These are phyloP conservation scores for Uropetala carovei DNA, from an alignment of 2,888 invertebrate species.

Conservation along the genomic window DNA sequence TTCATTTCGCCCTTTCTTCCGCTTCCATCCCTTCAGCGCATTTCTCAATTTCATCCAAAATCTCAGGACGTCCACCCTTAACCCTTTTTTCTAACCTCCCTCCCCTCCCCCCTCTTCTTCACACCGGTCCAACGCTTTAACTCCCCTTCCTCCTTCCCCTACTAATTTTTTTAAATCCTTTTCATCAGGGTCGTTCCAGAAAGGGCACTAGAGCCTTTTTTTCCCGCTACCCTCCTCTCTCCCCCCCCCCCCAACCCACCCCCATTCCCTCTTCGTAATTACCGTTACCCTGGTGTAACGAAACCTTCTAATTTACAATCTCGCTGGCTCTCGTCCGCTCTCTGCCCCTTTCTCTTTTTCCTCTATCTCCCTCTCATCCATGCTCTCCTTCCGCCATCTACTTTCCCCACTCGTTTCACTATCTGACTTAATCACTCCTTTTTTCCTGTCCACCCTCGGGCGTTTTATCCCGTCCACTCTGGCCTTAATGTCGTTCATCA, in stretches of 20 bases:
- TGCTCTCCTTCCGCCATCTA: background rate
- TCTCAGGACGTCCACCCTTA: background rate
- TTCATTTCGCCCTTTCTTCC: background rate
- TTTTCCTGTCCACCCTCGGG: no score
- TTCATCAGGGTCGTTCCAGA: conserved; percentile 26
- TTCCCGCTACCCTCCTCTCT: no score
- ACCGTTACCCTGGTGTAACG: background rate
- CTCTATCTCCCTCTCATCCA: background rate
- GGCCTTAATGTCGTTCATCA: no score
- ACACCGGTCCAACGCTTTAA: background rate
- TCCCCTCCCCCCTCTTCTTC: background rate
- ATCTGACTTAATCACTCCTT: no score
- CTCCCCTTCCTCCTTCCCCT: no score
- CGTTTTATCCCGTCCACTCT: no score
- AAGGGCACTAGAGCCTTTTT: background rate
- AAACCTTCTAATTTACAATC: conserved; percentile 23
- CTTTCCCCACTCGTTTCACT: no score
- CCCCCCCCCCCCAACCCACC: no score
- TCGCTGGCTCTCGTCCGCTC: background rate
- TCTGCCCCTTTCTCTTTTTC: background rate
- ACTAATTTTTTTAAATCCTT: background rate
- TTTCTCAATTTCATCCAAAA: background rate
- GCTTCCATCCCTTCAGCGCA: background rate
- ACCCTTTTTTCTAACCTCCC: background rate
- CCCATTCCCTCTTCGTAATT: background rate